These are phyloP conservation scores for Camptogramma bilineatum DNA, from an alignment of 2,888 invertebrate species.

Conservation along the genomic window DNA sequence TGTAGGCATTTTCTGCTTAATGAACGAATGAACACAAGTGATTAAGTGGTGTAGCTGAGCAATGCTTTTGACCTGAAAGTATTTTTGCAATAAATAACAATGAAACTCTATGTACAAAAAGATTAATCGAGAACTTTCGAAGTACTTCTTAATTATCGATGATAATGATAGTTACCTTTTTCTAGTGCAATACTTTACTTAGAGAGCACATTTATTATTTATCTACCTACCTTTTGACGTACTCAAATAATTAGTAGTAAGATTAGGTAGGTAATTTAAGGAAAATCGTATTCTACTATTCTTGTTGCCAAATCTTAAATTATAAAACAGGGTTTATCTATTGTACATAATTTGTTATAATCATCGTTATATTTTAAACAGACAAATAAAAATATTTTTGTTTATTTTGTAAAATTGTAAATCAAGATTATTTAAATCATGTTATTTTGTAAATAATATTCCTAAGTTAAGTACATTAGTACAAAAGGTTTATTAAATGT, in stretches of 20 bases:
- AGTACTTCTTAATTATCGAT: conserved; percentile 18
- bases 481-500: conserved; percentile 67
- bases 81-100: conserved; percentile 3
- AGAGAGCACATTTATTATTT: background rate
- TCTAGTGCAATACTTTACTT: conserved; percentile 43
- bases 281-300: conserved; percentile 9
- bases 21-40: background rate
- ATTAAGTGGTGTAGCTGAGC: background rate
- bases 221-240: background rate
- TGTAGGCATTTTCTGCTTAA: background rate
- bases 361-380: conserved; percentile 1
- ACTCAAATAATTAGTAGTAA: background rate
- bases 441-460: conserved; percentile 32
- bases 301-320: conserved; percentile 60
- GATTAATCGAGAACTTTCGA: conserved; percentile 1
- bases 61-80: background rate
- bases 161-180: conserved; percentile 43
- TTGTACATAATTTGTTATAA: conserved; percentile 33
- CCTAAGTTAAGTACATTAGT: conserved; percentile 40
- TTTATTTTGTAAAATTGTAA: conserved; percentile 8
- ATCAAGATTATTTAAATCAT: conserved; percentile 20
- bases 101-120: conserved; percentile 10
- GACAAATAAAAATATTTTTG: background rate
- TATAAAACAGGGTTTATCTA: conserved; percentile 59
- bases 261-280: background rate